These are phyloP conservation scores for Rhea americana DNA, from an alignment of 2,113 vertebrate genomes.

Conservation along the genomic window DNA sequence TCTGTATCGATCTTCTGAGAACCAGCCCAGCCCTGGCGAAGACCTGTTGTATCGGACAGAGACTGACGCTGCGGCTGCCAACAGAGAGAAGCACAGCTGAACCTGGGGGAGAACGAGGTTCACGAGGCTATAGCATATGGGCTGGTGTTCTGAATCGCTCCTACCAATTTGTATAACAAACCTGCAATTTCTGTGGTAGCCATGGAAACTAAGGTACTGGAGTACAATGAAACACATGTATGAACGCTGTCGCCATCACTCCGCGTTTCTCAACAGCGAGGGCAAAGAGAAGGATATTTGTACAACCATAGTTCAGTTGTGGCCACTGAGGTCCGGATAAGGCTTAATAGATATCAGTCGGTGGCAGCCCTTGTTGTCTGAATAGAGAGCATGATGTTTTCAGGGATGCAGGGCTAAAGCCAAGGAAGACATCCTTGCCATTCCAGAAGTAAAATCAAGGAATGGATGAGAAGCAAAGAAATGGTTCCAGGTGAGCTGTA, in stretches of 20 bases:
- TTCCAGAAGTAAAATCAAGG: not conserved
- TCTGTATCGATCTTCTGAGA: not conserved
- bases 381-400: not conserved
- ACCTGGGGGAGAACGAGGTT: not conserved
- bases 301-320: not conserved
- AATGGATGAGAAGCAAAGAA: not conserved
- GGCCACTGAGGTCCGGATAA: not conserved
- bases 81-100: not conserved
- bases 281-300: not conserved
- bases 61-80: not conserved
- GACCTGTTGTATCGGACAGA: not conserved
- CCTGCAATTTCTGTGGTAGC: slow-evolving; percentile 62
- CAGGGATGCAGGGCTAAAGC: not conserved
- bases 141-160: slow-evolving; percentile 14
- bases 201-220: slow-evolving; percentile 63
- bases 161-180: slow-evolving; percentile 50
- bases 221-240: slow-evolving; percentile 32
- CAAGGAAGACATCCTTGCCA: not conserved
- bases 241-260: not conserved
- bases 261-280: not conserved
- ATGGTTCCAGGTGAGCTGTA: not conserved
- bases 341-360: accelerated
- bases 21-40: not conserved
- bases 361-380: not conserved
- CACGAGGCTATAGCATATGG: slow-evolving; percentile 14